These are phyloP conservation scores for Hydraecia micacea DNA, from an alignment of 2,888 invertebrate species.

Conservation along the genomic window DNA sequence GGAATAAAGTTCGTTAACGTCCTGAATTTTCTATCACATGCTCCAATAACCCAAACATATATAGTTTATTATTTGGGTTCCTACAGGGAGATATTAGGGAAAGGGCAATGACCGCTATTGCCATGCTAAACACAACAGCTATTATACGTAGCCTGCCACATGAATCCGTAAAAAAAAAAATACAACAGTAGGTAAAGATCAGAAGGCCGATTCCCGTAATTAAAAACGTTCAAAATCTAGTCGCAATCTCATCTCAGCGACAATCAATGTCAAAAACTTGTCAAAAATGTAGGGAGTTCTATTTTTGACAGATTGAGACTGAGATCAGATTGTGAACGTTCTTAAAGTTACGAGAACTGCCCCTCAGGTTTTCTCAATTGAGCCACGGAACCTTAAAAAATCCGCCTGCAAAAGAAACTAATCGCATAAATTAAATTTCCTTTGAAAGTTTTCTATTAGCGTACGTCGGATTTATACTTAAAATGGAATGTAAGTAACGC, in stretches of 20 bases:
- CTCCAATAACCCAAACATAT: background rate
- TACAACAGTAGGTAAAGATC: background rate
- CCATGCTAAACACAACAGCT: background rate
- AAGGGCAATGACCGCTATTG: background rate
- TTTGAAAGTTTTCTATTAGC: slow-evolving; percentile 43
- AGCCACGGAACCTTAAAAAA: slow-evolving; percentile 3
- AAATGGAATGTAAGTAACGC: slow-evolving; percentile 33
- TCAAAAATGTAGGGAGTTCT: no score
- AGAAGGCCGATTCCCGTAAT: no score
- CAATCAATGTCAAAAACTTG: no score
- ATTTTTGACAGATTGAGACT: no score
- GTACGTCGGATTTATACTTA: slow-evolving; percentile 45
- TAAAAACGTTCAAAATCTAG: no score
- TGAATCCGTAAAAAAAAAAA: background rate
- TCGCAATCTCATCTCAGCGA: no score
- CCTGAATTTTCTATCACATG: background rate
- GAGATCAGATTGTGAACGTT: no score
- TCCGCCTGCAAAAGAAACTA: slow-evolving; percentile 38
- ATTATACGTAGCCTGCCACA: no score
- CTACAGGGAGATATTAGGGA: background rate
- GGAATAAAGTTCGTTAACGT: background rate
- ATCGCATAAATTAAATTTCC: slow-evolving; percentile 55
- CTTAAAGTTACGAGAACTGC: no score
- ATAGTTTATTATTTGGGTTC: background rate
- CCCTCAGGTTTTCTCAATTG: background rate